Conservation (phyloP, 2,797 vertebrate species). For the Gadopsis bispinosus region DNA sequence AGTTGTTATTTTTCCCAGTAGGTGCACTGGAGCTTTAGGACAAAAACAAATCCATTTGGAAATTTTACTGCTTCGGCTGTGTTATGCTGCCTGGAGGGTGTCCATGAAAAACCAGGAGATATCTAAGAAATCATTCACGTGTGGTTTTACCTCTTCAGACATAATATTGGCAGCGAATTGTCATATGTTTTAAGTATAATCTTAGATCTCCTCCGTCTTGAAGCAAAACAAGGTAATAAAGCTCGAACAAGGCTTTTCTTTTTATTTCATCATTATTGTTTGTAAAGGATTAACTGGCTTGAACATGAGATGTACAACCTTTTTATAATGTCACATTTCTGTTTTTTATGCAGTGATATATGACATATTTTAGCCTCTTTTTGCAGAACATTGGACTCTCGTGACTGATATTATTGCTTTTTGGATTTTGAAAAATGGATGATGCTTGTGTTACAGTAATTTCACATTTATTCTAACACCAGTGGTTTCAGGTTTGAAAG, state of each 20-base stretch:
- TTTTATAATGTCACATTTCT: not conserved
- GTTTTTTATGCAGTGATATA: not conserved
- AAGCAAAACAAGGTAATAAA: conserved; percentile 51
- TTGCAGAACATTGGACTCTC: not conserved
- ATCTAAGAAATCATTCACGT: conserved; percentile 72
- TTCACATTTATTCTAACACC: conserved; percentile 24
- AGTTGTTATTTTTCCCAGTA: conserved; percentile 73
- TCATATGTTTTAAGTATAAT: conserved; percentile 52
- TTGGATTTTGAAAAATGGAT: conserved; percentile 6
- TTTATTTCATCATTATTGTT: conserved; percentile 9
- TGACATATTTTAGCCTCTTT: not conserved
- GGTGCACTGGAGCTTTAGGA: conserved; percentile 62
- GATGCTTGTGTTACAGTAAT: conserved; percentile 22
- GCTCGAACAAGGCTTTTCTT: conserved; percentile 22
- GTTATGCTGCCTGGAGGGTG: conserved; percentile 62
- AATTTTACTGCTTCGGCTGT: conserved; percentile 57
- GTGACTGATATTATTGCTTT: conserved; percentile 2
- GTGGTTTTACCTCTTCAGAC: conserved; percentile 73
- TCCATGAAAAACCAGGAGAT: conserved; percentile 72
- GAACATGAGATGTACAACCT: not conserved
- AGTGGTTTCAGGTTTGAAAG: conserved; percentile 25
- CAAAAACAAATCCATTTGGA: conserved; percentile 75
- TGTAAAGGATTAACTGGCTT: conserved; percentile 11
- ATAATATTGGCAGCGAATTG: conserved; percentile 56
- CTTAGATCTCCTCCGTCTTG: conserved; percentile 11